phyloP scores from a whole-genome alignment of 2,888 invertebrate species.

The Lomographa bimaculata region DNA sequence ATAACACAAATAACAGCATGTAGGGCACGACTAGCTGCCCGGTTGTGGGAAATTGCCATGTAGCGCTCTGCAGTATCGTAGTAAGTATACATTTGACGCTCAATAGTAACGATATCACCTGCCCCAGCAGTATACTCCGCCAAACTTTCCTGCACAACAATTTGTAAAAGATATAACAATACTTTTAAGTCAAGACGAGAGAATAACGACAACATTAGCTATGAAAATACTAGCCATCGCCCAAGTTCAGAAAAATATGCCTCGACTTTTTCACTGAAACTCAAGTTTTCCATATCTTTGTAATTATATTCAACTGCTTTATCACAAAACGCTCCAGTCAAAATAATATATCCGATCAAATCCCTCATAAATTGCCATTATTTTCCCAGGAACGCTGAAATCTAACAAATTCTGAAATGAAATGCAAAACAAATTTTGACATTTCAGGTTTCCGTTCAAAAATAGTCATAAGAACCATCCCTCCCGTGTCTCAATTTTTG shows the following conservation, averaged over 20 bases:
- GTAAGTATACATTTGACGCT: slow-evolving; percentile 91
- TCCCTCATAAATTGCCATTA: slow-evolving; percentile 13
- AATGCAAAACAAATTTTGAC: slow-evolving; percentile 44
- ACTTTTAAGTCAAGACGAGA: slow-evolving; percentile 2
- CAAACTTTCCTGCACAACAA: slow-evolving; percentile 85
- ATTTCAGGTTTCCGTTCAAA: slow-evolving; percentile 36
- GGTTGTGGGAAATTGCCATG: slow-evolving; percentile 89
- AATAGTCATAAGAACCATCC: too few species aligned
- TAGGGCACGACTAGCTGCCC: slow-evolving; percentile 93
- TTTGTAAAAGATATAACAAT: slow-evolving; percentile 34
- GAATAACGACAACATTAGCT: too few species aligned
- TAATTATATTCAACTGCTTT: slow-evolving; percentile 7
- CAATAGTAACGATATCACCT: slow-evolving; percentile 89
- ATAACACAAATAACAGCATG: slow-evolving; percentile 88
- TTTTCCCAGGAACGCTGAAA: slow-evolving; percentile 9
- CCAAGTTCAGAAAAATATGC: slow-evolving; percentile 86
- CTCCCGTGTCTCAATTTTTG: too few species aligned
- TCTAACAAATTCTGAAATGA: slow-evolving; percentile 21
- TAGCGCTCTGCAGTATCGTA: slow-evolving; percentile 87
- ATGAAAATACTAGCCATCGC: slow-evolving; percentile 84
- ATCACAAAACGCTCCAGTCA: slow-evolving; percentile 4
- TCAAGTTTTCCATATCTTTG: slow-evolving; percentile 66
- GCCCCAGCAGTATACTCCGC: slow-evolving; percentile 89
- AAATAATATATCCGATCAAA: not conserved
- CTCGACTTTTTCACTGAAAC: slow-evolving; percentile 87